A percentile compares a stretch with the other conserved stretches of the same genome.
phyloP scores from a whole-genome alignment of 92 coral and sea anemone genomes.

The Parazoanthus swiftii region DNA sequence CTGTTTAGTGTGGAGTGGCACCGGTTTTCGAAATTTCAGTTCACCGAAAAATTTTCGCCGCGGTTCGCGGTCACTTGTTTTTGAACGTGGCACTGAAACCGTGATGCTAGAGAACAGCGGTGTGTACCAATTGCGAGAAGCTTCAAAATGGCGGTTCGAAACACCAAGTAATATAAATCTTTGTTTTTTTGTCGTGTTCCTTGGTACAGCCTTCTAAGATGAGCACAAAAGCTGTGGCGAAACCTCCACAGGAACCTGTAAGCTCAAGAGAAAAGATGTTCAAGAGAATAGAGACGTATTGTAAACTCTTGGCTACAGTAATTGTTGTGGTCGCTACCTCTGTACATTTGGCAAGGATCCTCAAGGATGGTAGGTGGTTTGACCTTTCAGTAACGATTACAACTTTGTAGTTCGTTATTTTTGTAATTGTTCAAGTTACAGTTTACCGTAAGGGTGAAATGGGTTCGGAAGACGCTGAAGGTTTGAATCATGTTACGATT shows the following conservation, averaged over 20 bases:
- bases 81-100: slow-evolving; percentile 35
- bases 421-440: neutral
- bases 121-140: neutral
- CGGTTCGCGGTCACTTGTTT: neutral
- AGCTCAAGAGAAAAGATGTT: slow-evolving; percentile 6
- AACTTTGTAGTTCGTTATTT: neutral
- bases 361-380: slow-evolving; percentile 59
- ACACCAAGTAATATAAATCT: neutral
- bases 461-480: neutral
- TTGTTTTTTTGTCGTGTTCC: neutral
- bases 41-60: too few relatives aligned
- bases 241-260: neutral
- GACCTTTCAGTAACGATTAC: neutral
- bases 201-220: neutral
- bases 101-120: slow-evolving; percentile 28
- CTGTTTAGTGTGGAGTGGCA: too few relatives aligned
- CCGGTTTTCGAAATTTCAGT: too few relatives aligned
- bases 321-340: slow-evolving; percentile 65
- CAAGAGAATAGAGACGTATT: slow-evolving; percentile 58
- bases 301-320: slow-evolving; percentile 75
- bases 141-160: slow-evolving; percentile 32
- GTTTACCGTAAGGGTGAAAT: neutral
- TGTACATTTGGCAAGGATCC: slow-evolving; percentile 74
- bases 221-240: slow-evolving; percentile 10
- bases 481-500: too few relatives aligned